Conservation (phyloP, 2,113 vertebrate genomes). For the Trinectes maculatus region DNA sequence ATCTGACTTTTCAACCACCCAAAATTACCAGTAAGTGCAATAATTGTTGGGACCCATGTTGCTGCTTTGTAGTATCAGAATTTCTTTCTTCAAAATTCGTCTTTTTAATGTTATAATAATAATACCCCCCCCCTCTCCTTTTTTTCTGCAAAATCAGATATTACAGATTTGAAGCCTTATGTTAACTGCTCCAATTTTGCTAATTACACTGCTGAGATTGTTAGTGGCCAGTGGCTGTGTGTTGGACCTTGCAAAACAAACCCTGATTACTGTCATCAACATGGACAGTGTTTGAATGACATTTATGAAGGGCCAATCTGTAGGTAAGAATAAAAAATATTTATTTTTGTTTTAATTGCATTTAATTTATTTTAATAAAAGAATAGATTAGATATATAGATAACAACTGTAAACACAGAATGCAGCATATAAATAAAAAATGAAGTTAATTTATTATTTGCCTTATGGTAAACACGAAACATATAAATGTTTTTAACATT, state of each 20-base stretch:
- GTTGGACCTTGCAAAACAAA: conserved; percentile 62
- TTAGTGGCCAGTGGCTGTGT: conserved; percentile 69
- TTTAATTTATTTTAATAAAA: neutral
- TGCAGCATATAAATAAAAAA: too few relatives aligned
- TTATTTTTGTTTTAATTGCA: neutral
- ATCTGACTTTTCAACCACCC: conserved; percentile 30
- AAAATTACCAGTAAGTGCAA: conserved; percentile 61
- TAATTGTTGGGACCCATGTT: neutral
- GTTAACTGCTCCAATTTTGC: conserved; percentile 60
- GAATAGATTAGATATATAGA: neutral
- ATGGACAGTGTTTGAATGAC: conserved; percentile 69
- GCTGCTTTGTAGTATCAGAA: neutral
- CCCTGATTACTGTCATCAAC: conserved; percentile 64
- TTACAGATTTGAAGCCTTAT: conserved; percentile 59
- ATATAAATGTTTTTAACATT: too few relatives aligned
- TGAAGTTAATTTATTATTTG: too few relatives aligned
- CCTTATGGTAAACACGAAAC: too few relatives aligned
- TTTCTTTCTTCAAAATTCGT: neutral
- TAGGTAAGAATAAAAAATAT: conserved; percentile 58
- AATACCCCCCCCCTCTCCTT: too few relatives aligned
- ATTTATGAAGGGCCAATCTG: conserved; percentile 58
- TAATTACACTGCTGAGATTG: conserved; percentile 61
- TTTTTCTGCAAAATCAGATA: conserved; percentile 50
- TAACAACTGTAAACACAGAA: too few relatives aligned
- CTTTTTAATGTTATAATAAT: too few relatives aligned